Base-by-base conservation (phyloP, 2,113 vertebrate species). In the Forbesichthys agassizii region DNA sequence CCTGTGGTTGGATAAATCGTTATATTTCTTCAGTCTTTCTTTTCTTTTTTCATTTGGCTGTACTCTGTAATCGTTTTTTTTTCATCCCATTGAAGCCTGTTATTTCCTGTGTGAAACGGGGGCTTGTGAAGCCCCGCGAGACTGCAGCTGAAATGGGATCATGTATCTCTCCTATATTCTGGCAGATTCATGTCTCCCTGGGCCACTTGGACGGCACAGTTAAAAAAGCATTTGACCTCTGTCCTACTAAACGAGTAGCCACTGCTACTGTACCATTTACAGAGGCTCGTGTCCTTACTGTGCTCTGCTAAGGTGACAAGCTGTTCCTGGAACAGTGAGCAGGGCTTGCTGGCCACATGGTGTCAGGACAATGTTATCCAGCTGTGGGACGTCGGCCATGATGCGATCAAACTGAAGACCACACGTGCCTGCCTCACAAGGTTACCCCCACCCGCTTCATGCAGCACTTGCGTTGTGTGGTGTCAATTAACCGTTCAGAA, bases 341-440 rank as follows among this genome's bases (percentile, higher is more conserved):
- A 92, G 66, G 88, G 70, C 74, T 73, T 94, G 60, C 64, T 94
- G 69, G 91, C 90, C 48, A 92, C 91, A 0, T 89, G 91, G 65
- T 92, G 90, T 68, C 91, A 93, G 83, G 93, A 94, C 71, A 93
- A 91, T 47, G 92, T 91, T 9, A 90, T 92, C 55, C 90, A 93
- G 10, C 74, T 94, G 9, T 94, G 93, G 93, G 88, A 83, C 69
- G 57, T 94, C 70, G 87, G 80, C 62, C 88, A 89, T 56, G 90
- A 71, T 64, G 71, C 74, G 3, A 75, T 88, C 11, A 91, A 93
- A 47, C 71, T 93, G 74, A 89, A 92, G 60, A 86, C 84, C 75
- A 92, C 90, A 60, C 91, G 90, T 80, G 91, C 87, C 81, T 92
- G 92, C 58, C 85, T 84, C 10, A 75, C 82, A 66, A 90, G 88